phyloP scores from a whole-genome alignment of 2,888 invertebrate genomes.

The Pyrocoelia pectoralis region DNA sequence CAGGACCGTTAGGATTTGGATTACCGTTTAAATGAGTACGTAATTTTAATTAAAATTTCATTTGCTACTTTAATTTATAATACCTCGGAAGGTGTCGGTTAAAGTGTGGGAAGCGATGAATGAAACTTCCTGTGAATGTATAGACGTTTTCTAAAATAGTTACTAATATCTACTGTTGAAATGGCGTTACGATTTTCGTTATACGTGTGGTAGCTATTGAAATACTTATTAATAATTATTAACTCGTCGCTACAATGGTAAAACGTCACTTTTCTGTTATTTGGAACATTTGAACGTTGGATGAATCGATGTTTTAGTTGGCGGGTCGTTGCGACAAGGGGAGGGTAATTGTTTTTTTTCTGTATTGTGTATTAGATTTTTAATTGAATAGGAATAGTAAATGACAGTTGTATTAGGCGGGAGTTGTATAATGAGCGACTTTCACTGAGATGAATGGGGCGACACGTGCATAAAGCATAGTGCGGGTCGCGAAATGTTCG shows the following conservation, averaged over 20 bases:
- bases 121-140: conserved; percentile 10
- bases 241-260: background rate
- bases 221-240: too few relatives aligned
- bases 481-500: conserved; percentile 49
- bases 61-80: background rate
- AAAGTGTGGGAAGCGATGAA: conserved; percentile 13
- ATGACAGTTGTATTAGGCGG: conserved; percentile 31
- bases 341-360: background rate
- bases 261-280: too few relatives aligned
- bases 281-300: background rate
- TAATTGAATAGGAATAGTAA: conserved; percentile 27
- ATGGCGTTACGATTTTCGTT: background rate
- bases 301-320: background rate
- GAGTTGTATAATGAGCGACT: conserved; percentile 44
- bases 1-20: background rate
- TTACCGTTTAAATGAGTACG: too few relatives aligned
- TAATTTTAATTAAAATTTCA: background rate
- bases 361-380: conserved; percentile 14
- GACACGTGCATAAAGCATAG: conserved; percentile 42
- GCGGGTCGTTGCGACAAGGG: too few relatives aligned
- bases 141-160: conserved; percentile 4
- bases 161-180: background rate
- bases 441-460: conserved; percentile 51
- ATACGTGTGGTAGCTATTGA: too few relatives aligned
- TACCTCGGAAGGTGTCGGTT: conserved; percentile 1